Conservation (phyloP, 2,888 invertebrate species). For the Euzetes globulus region DNA sequence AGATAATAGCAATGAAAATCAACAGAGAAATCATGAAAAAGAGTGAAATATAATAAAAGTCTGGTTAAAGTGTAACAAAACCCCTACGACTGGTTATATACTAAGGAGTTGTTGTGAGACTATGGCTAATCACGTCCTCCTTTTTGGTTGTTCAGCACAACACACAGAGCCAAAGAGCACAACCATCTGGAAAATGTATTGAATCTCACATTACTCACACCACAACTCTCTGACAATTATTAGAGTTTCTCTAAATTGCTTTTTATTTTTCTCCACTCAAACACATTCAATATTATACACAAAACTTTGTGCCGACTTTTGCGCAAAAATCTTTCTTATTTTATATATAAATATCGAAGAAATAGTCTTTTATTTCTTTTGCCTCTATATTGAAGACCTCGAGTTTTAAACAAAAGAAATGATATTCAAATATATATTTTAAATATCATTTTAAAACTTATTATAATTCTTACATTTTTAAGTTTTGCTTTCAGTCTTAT, state of each 20-base stretch:
- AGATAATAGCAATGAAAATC: background rate
- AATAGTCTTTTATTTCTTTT: too few relatives aligned
- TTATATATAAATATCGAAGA: too few relatives aligned
- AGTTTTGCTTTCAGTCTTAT: background rate
- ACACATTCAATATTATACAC: background rate
- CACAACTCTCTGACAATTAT: constrained; percentile 17
- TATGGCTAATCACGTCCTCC: constrained; percentile 23
- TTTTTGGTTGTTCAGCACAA: constrained; percentile 1
- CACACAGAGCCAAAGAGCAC: constrained; percentile 3
- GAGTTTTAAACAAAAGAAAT: too few relatives aligned
- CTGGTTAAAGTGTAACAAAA: constrained; percentile 20
- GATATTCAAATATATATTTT: background rate
- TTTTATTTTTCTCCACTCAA: background rate
- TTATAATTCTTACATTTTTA: background rate
- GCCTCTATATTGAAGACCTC: too few relatives aligned
- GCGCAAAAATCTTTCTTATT: too few relatives aligned
- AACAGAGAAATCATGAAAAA: background rate
- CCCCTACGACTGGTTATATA: background rate
- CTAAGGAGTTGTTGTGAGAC: background rate
- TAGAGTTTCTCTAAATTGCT: constrained; percentile 12
- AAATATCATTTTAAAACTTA: background rate
- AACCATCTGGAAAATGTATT: constrained; percentile 32
- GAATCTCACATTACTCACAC: constrained; percentile 26
- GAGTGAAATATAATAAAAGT: background rate
- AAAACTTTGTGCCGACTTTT: background rate